Evolutionary conservation across 2,113 vertebrate species (phyloP), one percentile per base, ranked within the genome.

Genomic region (Phalacrocorax aristotelis): DNA sequence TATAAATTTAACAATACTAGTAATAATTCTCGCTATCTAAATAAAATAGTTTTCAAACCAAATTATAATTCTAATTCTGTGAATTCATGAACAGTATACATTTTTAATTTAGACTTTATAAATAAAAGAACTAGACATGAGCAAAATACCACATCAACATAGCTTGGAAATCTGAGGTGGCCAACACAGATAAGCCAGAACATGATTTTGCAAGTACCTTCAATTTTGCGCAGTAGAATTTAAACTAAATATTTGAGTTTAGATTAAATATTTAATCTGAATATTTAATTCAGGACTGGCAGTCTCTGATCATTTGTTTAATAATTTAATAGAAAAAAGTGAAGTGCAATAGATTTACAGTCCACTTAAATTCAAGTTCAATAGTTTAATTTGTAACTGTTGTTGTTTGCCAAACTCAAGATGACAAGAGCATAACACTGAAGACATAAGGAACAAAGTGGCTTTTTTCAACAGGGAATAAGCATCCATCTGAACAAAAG

Each of bases 241-340:
- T 80, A 88, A 92, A 42, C 36, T 61, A 90, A 94, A 83, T 95
- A 81, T 90, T 88, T 94, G 71, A 90, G 12, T 90, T 85, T 86
- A 85, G 48, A 64, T 71, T 91, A 91, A 93, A 90, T 94, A 80
- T 92, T 88, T 89, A 61, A 92, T 62, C 21, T 69, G 91, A 89
- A 95, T 90, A 74, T 92, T 94, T 96, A 93, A 95, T 96, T 88
- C 42, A 69, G 49, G 88, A 90, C 66, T 74, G 66, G 46, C 55
- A 81, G 46, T 58, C 42, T 83, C 46, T 71, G 51, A 82, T 89
- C 2, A 32, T 90, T 80, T 83, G 32, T 83, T 79, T 3, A 92
- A 92, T 83, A 83, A 95, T 89, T 90, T 74, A 95, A 70, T 54
- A 15, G 32, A 15, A 68, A 68, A 75, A 89, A 76, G 70, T 58